Evolutionary conservation across 2,888 invertebrate genomes (phyloP).

Genomic region (Lasius fuliginosus): DNA sequence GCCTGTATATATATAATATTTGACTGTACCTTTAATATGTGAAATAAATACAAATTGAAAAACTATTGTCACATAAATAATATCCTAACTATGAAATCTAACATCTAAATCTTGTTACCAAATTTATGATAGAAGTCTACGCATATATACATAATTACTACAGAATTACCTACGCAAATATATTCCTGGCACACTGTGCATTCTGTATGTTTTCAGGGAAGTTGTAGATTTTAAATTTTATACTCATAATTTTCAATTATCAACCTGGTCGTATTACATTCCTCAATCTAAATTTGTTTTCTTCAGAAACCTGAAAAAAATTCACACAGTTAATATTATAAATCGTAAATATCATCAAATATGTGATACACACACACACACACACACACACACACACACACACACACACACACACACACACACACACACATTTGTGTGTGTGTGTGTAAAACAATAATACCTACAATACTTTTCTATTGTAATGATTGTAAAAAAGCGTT

Average conservation of each 20-base stretch:
- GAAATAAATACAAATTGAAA: constrained; percentile 12
- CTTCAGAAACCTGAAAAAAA: constrained; percentile 64
- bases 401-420: too few relatives aligned
- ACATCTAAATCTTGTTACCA: background rate
- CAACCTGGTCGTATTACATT: constrained; percentile 61
- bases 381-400: too few relatives aligned
- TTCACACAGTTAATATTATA: constrained; percentile 13
- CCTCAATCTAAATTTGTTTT: constrained; percentile 61
- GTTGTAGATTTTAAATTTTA: constrained; percentile 24
- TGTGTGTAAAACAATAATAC: background rate
- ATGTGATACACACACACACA: background rate
- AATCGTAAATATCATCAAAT: background rate
- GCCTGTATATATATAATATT: background rate
- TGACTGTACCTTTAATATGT: constrained; percentile 14
- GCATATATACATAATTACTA: background rate
- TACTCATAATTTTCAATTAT: constrained; percentile 51
- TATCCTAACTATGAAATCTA: constrained; percentile 6
- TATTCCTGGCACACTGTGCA: constrained; percentile 13
- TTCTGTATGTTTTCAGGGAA: constrained; percentile 12
- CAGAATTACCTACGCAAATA: constrained; percentile 45
- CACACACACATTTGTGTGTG: too few relatives aligned
- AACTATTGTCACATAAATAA: constrained; percentile 10
- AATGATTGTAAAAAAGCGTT: background rate
- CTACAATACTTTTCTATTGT: background rate
- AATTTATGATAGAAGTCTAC: background rate